These are phyloP conservation scores for Formica aserva DNA, from an alignment of 2,888 invertebrate species.

Conservation along the genomic window DNA sequence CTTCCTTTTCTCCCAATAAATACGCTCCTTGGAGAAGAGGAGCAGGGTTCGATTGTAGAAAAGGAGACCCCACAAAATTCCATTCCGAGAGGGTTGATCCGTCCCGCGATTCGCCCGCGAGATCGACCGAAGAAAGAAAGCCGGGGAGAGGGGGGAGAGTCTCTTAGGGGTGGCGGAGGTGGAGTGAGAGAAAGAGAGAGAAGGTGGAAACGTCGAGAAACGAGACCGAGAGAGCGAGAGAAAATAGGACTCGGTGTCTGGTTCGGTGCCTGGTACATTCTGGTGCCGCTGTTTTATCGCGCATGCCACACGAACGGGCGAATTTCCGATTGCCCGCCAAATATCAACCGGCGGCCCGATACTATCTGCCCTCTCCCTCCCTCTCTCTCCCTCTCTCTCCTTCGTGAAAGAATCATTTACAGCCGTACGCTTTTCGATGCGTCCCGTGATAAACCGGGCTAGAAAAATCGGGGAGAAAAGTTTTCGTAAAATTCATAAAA, in stretches of 20 bases:
- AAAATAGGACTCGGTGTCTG: constrained; percentile 55
- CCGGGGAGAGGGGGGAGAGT: background rate
- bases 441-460: background rate
- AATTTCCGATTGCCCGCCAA: constrained; percentile 54
- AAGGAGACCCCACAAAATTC: background rate
- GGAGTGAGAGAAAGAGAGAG: background rate
- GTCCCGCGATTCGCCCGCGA: constrained; percentile 24
- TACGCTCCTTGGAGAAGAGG: background rate
- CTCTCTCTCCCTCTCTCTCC: constrained; percentile 15
- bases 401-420: constrained; percentile 31
- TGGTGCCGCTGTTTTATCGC: constrained; percentile 41
- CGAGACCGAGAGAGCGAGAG: constrained; percentile 39
- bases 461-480: background rate
- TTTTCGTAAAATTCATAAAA: constrained; percentile 9
- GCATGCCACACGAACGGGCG: constrained; percentile 49
- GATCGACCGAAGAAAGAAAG: constrained; percentile 39
- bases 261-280: constrained; percentile 44
- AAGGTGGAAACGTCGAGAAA: constrained; percentile 24
- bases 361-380: constrained; percentile 27
- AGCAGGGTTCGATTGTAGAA: background rate
- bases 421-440: background rate
- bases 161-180: too few relatives aligned
- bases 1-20: background rate
- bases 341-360: constrained; percentile 44
- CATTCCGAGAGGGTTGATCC: constrained; percentile 25